Percentiles rank a stretch among this genome's conserved stretches.
Evolutionary conservation across 2,888 invertebrate genomes (phyloP).

Genomic region (Caenorhabditis zanzibari): DNA sequence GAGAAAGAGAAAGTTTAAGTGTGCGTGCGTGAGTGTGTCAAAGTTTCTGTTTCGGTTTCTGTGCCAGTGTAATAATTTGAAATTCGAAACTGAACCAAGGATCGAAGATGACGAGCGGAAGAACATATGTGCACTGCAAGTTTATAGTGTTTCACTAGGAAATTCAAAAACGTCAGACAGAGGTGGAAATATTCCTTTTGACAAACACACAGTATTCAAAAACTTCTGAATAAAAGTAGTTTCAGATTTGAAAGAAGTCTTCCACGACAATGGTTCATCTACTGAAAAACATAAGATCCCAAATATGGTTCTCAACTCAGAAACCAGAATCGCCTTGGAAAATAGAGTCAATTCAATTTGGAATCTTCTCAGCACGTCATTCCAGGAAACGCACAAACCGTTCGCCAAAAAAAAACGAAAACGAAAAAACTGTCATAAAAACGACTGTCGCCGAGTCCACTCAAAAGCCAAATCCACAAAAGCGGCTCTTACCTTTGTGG

Average conservation of each 20-base stretch:
- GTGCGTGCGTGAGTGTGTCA: constrained; percentile 30
- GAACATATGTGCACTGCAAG: constrained; percentile 46
- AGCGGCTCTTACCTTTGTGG: background rate
- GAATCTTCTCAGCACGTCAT: too few relatives aligned
- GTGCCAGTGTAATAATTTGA: constrained; percentile 60
- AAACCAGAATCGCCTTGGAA: too few relatives aligned
- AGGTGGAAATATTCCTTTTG: too few relatives aligned
- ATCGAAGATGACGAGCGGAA: constrained; percentile 27
- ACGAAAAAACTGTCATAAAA: constrained; percentile 7
- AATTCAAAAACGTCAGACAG: background rate
- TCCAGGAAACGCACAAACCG: constrained; percentile 27
- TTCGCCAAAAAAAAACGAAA: background rate
- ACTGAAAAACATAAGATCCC: too few relatives aligned
- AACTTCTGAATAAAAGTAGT: too few relatives aligned
- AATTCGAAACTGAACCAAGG: constrained; percentile 60
- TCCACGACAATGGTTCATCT: too few relatives aligned
- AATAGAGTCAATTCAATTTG: too few relatives aligned
- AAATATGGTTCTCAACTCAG: too few relatives aligned
- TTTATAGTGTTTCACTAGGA: constrained; percentile 4
- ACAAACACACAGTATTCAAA: too few relatives aligned
- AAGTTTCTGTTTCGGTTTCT: constrained; percentile 42
- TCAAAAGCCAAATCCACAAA: constrained; percentile 40
- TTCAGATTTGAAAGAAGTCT: too few relatives aligned
- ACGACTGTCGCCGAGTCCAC: constrained; percentile 29
- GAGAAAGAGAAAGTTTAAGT: constrained; percentile 53